Percentiles rank a stretch among this genome's conserved stretches.
Evolutionary conservation across 2,888 invertebrate genomes (phyloP).

Genomic region (Cyrtodaria siliqua): DNA sequence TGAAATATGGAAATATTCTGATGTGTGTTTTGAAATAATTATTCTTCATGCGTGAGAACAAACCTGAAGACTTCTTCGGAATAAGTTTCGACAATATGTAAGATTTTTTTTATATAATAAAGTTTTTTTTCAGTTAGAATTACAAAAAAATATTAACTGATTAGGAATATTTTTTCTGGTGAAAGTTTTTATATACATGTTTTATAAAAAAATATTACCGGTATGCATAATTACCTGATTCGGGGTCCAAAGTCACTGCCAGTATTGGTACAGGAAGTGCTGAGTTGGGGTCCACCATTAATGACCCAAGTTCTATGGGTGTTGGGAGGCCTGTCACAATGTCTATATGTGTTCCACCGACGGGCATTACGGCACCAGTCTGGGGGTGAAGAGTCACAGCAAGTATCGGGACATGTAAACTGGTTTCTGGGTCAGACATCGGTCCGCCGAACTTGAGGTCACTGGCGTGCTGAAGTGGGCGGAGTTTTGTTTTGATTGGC

Average conservation of each 20-base stretch:
- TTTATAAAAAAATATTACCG: no score
- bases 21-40: no score
- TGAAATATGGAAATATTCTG: no score
- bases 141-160: no score
- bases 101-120: no score
- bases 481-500: conserved; percentile 76
- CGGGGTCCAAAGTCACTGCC: conserved; percentile 79
- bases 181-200: no score
- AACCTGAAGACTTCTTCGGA: no score
- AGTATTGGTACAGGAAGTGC: conserved; percentile 83
- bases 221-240: conserved; percentile 81
- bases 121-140: no score
- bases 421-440: conserved; percentile 80
- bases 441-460: conserved; percentile 80
- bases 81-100: no score
- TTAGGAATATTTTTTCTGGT: no score
- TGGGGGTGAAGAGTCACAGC: conserved; percentile 83
- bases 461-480: conserved; percentile 74
- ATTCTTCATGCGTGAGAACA: no score
- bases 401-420: conserved; percentile 83
- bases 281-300: conserved; percentile 83
- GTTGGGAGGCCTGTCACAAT: conserved; percentile 83
- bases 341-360: conserved; percentile 83
- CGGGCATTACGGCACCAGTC: conserved; percentile 80
- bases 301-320: conserved; percentile 83